Evolutionary conservation across 2,888 invertebrate genomes (phyloP).

Genomic region (Syrista parreyssii): DNA sequence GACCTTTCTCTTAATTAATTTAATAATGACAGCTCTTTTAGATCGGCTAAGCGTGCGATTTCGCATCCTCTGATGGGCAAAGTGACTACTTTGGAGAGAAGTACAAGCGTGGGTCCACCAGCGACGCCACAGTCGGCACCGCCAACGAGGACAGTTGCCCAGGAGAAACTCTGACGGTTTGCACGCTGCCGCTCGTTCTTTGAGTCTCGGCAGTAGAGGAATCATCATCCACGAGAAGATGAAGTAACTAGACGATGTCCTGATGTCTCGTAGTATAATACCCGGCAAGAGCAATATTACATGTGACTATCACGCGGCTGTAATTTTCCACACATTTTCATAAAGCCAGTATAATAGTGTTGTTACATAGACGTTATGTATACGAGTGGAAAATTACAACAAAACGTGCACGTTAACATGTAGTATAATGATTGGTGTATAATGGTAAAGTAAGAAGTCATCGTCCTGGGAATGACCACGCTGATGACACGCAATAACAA

Average conservation of each 20-base stretch:
- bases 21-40: conserved; percentile 52
- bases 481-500: neutral
- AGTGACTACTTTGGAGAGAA: conserved; percentile 53
- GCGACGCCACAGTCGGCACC: conserved; percentile 36
- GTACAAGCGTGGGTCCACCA: conserved; percentile 59
- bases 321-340: neutral
- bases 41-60: conserved; percentile 67
- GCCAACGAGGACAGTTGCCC: conserved; percentile 42
- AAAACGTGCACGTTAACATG: neutral
- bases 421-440: neutral
- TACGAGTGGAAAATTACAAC: neutral
- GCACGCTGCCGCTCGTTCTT: conserved; percentile 63
- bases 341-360: neutral
- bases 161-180: conserved; percentile 62
- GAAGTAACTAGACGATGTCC: neutral
- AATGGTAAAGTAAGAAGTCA: neutral
- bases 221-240: neutral
- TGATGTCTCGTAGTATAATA: neutral
- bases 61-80: conserved; percentile 64
- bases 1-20: neutral
- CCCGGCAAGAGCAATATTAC: neutral
- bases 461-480: neutral
- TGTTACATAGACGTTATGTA: neutral
- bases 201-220: conserved; percentile 54
- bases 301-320: neutral